These are phyloP conservation scores for Zaprionus bogoriensis DNA, from an alignment of 2,888 invertebrate species.

Conservation along the genomic window DNA sequence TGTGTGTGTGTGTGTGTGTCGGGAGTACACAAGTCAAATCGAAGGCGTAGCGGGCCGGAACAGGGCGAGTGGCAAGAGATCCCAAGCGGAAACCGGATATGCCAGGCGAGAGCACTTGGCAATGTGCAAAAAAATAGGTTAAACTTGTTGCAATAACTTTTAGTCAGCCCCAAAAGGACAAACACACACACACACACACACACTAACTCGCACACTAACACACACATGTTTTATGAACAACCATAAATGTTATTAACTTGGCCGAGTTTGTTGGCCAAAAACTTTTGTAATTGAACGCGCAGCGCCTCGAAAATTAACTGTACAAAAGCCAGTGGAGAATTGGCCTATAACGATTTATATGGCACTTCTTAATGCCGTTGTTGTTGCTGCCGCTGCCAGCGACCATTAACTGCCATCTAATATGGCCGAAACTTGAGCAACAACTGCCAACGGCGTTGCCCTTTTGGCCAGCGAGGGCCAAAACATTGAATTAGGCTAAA, in stretches of 20 bases:
- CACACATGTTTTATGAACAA: constrained; percentile 57
- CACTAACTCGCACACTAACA: not conserved
- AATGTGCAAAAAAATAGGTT: constrained; percentile 49
- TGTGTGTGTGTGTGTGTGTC: constrained; percentile 1
- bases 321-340: constrained; percentile 52
- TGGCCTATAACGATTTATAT: constrained; percentile 32
- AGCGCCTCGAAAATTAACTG: constrained; percentile 49
- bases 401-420: constrained; percentile 22
- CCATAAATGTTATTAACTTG: constrained; percentile 74
- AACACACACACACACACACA: constrained; percentile 5
- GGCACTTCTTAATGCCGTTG: constrained; percentile 7
- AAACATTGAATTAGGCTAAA: constrained; percentile 14
- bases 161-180: constrained; percentile 33
- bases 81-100: constrained; percentile 56
- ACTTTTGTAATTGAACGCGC: constrained; percentile 69
- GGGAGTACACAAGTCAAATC: constrained; percentile 10
- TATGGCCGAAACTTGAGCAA: constrained; percentile 24
- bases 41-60: not conserved
- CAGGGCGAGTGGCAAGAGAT: constrained; percentile 12
- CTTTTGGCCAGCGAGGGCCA: not conserved
- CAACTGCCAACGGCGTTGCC: constrained; percentile 9
- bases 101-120: constrained; percentile 31
- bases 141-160: constrained; percentile 73
- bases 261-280: constrained; percentile 48
- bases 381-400: not conserved